phyloP scores from a whole-genome alignment of 2,113 vertebrate species.

The Dromas ardeola region DNA sequence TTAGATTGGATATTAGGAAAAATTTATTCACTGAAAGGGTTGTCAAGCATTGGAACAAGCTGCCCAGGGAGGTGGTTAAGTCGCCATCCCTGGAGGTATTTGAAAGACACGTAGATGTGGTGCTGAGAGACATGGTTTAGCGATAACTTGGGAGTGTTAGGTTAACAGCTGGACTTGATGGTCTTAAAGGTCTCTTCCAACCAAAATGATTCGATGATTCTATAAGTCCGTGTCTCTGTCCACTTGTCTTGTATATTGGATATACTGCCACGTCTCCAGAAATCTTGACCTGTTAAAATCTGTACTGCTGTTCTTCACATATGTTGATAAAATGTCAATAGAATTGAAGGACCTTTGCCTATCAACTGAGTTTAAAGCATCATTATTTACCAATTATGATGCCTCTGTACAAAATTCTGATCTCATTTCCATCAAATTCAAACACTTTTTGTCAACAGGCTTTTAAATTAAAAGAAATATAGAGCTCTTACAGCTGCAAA shows the following conservation, averaged over 20 bases:
- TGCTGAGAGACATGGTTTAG: neutral
- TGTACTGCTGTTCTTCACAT: neutral
- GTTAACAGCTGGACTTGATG: neutral
- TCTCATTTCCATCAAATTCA: neutral
- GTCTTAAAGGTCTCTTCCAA: neutral
- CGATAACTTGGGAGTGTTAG: neutral
- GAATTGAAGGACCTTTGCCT: neutral
- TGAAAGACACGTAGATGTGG: neutral
- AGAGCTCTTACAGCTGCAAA: neutral
- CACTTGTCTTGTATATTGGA: neutral
- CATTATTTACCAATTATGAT: neutral
- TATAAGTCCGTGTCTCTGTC: neutral
- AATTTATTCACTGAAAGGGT: neutral
- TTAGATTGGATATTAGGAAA: neutral
- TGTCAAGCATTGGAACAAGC: neutral
- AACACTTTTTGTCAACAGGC: neutral
- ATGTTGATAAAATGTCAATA: neutral
- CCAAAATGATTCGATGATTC: neutral
- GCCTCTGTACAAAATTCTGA: neutral
- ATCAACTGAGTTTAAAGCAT: neutral
- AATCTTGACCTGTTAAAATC: neutral
- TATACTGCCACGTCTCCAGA: neutral
- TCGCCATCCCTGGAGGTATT: neutral
- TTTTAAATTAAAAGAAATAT: neutral
- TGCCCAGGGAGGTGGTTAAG: neutral